Base-by-base conservation (phyloP, 2,888 invertebrate genomes). In the Syritta pipiens region DNA sequence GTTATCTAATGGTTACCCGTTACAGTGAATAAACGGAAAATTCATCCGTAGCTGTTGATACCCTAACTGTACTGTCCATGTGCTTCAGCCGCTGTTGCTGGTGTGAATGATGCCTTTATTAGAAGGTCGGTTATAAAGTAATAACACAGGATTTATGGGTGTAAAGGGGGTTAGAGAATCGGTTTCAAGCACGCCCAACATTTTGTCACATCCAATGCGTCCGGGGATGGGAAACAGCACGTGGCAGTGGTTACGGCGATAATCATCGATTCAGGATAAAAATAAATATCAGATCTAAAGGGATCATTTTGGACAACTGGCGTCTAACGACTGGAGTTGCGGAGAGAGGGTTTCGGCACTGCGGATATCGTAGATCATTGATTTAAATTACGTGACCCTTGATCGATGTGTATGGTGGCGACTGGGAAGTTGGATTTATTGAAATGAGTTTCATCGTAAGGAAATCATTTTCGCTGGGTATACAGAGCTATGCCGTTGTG, bases 1-100 rank as follows among this genome's bases (percentile, higher is more conserved):
- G 65, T 77, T 77, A 77, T 77, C 72, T 72, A 77, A 77, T 77
- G 72, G 72, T 55, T 67, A 69, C 42, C 69, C 69, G 42, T 72
- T 77, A 55, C 48, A 67, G 40, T 55, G 63, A 65, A 53, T 26
- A 28, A 68, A 53, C 24, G 17, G 44, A 59, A 57, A 49, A 59
- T 24, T 22, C 63, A 17, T 49, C 6, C 19, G n/a, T 51, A 9
- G 44, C 22, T 24, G 30, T 48, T 46, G 55, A 48, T 68, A 12
- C 32, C 9, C 40, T 20, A 57, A 4, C 62, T 12, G 7, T 37
- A 32, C 28, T 19, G 48, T 24, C 9, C 3, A 17, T 53, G 28
- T 9, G 12, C 14, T 4, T n/a, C 28, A 19, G 1, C 24, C 28
- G 37, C 26, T 55, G 37, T 26, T 55, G 37, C 30, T 48, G 59